A percentile compares a stretch with the other conserved stretches of the same genome.
phyloP scores from a whole-genome alignment of 2,888 invertebrate species.

The Apantesis nais region DNA sequence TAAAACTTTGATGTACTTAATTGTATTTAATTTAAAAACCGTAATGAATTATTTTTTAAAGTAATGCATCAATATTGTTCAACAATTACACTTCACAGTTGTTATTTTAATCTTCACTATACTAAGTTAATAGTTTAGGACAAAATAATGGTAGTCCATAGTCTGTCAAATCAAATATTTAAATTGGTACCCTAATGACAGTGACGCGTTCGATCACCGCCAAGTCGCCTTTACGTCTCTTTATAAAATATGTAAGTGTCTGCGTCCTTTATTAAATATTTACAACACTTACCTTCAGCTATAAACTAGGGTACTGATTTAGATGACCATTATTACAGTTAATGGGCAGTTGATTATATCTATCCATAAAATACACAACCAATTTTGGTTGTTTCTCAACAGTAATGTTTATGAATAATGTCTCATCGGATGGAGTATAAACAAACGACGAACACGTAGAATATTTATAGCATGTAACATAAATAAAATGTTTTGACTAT shows the following conservation, averaged over 20 bases:
- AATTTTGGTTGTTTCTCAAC: constrained; percentile 18
- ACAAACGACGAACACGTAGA: constrained; percentile 2
- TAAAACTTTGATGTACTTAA: background rate
- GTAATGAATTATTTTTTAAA: background rate
- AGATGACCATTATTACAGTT: constrained; percentile 49
- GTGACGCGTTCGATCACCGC: constrained; percentile 36
- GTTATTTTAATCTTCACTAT: constrained; percentile 2
- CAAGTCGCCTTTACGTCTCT: constrained; percentile 53
- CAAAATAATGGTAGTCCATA: background rate
- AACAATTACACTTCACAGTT: background rate
- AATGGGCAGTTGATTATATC: constrained; percentile 49
- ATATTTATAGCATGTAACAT: constrained; percentile 11
- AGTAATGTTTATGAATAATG: constrained; percentile 34
- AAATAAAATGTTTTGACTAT: constrained; percentile 7
- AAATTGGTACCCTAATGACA: constrained; percentile 23
- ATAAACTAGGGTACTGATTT: constrained; percentile 59
- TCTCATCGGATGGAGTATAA: constrained; percentile 25
- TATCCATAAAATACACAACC: constrained; percentile 36
- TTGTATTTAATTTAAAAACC: background rate
- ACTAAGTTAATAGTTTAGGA: too few species aligned
- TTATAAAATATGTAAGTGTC: constrained; percentile 47
- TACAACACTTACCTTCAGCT: constrained; percentile 60
- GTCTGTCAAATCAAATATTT: constrained; percentile 31
- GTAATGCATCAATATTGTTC: background rate
- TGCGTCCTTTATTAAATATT: constrained; percentile 64